Evolutionary conservation across 2,888 invertebrate species (phyloP), one percentile per base, ranked within the genome.

Genomic region (Erannis defoliaria): DNA sequence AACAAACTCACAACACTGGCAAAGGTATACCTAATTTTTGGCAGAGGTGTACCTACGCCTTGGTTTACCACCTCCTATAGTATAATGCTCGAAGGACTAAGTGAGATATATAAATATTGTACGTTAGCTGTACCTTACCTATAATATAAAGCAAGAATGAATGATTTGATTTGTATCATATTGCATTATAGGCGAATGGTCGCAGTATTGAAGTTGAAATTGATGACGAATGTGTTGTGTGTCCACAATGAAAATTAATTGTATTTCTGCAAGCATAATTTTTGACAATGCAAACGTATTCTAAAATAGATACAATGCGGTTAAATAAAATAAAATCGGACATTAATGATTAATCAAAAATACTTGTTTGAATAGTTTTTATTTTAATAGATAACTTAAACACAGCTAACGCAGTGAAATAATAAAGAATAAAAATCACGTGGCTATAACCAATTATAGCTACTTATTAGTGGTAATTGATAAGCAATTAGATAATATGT

Each of bases 191-290:
- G 38, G 56, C 33, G 33, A 42, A n/a, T 33, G 8, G n/a, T 16
- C 37, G 14, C 33, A 16, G 23, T 40, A 40, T 10, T 50, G 21
- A 51, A 35, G 42, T 49, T 49, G 33, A 33, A 38, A 55, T 55
- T 55, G 40, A 49, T 56, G 48, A 18, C 33, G 23, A 40, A 33
- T 42, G 21, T 16, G 21, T 21, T 6, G 1, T 31, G 42, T 51
- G 38, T 38, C 58, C 21, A 31, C 21, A 14, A 58, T 53, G 51
- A 58, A 42, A 57, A 57, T 57, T 51, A 57, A 51, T 51, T 26
- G 37, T 26, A 51, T 45, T 43, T 29, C 57, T 51, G 40, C 42
- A n/a, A 46, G 40, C 37, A 21, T 16, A 43, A 46, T 49, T 42
- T 33, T 2, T 4, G 26, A 8, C 26, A 26, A 26, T n/a, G 42